Percentiles rank a stretch among this genome's conserved stretches.
phyloP scores from a whole-genome alignment of 2,797 vertebrate species.

The Sebastes trivittatus region DNA sequence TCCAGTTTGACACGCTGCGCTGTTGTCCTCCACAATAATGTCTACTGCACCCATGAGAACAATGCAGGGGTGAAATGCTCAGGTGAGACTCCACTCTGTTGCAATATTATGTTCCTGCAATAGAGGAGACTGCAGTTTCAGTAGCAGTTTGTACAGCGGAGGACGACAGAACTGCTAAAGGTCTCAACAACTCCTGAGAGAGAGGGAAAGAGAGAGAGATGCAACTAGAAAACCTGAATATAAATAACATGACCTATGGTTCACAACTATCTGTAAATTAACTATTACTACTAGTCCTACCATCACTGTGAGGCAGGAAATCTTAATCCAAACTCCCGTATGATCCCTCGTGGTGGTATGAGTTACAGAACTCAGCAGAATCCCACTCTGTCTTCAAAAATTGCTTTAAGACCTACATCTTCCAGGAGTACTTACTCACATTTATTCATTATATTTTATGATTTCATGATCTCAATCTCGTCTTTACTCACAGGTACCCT shows the following conservation, averaged over 20 bases:
- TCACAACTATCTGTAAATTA: background rate
- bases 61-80: slow-evolving; percentile 81
- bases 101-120: background rate
- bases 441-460: background rate
- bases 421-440: background rate
- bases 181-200: background rate
- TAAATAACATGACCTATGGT: too few relatives aligned
- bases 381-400: background rate
- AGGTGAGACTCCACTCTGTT: slow-evolving; percentile 60
- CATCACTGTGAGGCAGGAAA: background rate
- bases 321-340: background rate
- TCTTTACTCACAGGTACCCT: slow-evolving; percentile 68
- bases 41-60: slow-evolving; percentile 74
- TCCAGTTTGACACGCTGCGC: slow-evolving; percentile 74
- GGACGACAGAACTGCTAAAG: background rate
- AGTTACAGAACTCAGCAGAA: background rate
- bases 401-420: background rate
- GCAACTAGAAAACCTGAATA: too few relatives aligned
- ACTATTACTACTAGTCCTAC: background rate
- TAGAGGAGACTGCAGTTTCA: too few relatives aligned
- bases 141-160: background rate
- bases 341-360: background rate
- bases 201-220: too few relatives aligned
- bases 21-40: slow-evolving; percentile 51
- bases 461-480: background rate